Percentiles rank a stretch among this genome's conserved stretches.
Conservation (phyloP, 2,113 vertebrate species). For the Erinaceus europaeus region DNA sequence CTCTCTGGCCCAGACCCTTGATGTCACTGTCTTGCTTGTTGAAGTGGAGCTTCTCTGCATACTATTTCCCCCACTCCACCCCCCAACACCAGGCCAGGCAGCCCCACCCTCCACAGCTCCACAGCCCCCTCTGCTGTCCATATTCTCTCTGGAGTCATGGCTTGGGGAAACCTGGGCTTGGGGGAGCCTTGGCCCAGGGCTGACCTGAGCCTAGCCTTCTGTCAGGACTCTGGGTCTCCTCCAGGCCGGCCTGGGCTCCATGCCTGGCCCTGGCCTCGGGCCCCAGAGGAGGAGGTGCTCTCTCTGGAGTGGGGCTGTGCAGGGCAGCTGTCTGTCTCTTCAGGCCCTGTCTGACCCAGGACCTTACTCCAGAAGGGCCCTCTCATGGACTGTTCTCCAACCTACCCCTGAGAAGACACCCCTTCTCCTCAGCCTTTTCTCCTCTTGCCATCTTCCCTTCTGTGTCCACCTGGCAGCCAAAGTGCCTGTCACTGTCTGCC, state of each 20-base stretch:
- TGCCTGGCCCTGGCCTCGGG: background rate
- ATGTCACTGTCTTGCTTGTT: constrained; percentile 5
- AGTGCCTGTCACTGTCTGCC: background rate
- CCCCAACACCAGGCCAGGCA: background rate
- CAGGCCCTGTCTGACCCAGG: background rate
- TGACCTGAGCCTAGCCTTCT: background rate
- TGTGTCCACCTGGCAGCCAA: background rate
- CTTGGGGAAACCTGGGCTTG: background rate
- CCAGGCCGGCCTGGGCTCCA: background rate
- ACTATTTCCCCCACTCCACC: background rate
- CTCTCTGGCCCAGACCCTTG: background rate
- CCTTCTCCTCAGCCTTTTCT: background rate
- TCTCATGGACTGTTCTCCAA: background rate
- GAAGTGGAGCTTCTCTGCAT: background rate
- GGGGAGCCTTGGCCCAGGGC: background rate
- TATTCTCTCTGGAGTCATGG: background rate
- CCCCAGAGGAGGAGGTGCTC: background rate
- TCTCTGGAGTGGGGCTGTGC: background rate
- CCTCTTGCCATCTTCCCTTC: background rate
- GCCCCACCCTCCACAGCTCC: background rate
- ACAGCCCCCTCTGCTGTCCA: constrained; percentile 43
- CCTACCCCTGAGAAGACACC: background rate
- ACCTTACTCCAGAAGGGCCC: background rate
- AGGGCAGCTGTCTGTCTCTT: background rate
- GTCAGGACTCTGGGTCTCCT: background rate